Percentiles rank a stretch among this genome's conserved stretches.
Evolutionary conservation across 2,113 vertebrate species (phyloP).

Genomic region (Sitta europaea): DNA sequence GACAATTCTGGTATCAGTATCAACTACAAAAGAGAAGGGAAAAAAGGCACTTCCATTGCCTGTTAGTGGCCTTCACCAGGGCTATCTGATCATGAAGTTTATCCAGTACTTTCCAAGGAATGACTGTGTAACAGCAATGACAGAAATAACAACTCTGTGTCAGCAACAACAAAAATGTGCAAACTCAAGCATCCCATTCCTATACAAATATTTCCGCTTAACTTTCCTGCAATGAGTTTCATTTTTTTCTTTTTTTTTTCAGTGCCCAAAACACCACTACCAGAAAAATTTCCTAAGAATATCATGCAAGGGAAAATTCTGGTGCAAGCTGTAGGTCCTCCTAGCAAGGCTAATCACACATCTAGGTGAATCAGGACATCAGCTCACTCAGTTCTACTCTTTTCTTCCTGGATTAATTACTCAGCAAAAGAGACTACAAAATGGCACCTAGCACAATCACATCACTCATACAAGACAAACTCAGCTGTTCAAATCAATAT

Average conservation of each 20-base stretch:
- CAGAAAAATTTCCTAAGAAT: not conserved
- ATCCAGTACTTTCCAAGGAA: not conserved
- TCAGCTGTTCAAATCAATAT: constrained; percentile 72
- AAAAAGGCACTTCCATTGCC: not conserved
- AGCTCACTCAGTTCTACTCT: not conserved
- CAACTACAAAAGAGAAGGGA: not conserved
- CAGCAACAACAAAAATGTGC: not conserved
- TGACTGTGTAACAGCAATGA: not conserved
- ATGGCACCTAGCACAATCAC: not conserved
- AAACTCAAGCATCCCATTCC: not conserved
- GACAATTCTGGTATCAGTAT: not conserved
- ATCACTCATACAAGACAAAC: constrained; percentile 34
- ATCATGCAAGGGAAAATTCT: not conserved
- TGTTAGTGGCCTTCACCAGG: not conserved
- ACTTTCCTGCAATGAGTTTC: not conserved
- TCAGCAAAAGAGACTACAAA: not conserved
- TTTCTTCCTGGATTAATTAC: not conserved
- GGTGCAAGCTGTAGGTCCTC: not conserved
- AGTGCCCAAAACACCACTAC: not conserved
- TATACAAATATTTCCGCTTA: not conserved
- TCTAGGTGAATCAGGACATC: not conserved
- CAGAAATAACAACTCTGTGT: not conserved
- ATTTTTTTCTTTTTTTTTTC: not conserved
- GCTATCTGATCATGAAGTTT: not conserved
- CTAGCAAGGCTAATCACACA: not conserved